These are phyloP conservation scores for Berghia stephanieae DNA, from an alignment of 1,140 invertebrate species.

Conservation along the genomic window DNA sequence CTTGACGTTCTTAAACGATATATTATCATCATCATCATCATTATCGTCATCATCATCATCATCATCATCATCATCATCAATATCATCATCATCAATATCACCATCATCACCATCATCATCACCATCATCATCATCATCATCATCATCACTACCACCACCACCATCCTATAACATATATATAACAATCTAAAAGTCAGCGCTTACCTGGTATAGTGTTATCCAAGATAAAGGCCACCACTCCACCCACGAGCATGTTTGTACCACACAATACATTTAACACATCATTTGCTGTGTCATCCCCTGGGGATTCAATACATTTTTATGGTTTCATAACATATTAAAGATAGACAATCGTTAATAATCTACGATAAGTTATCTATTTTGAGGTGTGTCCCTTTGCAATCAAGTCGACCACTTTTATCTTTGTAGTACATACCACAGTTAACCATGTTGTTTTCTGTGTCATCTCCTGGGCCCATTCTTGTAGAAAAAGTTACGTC, in stretches of 20 bases:
- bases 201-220: conserved; percentile 65
- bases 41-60: background rate
- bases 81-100: background rate
- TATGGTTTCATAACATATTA: background rate
- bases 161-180: background rate
- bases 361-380: background rate
- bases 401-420: background rate
- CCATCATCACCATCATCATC: background rate
- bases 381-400: background rate
- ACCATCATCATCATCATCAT: background rate
- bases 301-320: conserved; percentile 22
- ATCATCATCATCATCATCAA: too few species aligned
- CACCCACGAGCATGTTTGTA: conserved; percentile 65
- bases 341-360: background rate
- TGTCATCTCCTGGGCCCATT: background rate
- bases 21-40: background rate
- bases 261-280: conserved; percentile 46
- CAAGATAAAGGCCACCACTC: conserved; percentile 60
- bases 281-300: conserved; percentile 37
- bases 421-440: background rate
- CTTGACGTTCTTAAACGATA: background rate
- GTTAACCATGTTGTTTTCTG: background rate
- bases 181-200: background rate
- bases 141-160: background rate
- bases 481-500: too few species aligned